These are phyloP conservation scores for Drosophila algonquin DNA, from an alignment of 2,888 invertebrate species.

Conservation along the genomic window DNA sequence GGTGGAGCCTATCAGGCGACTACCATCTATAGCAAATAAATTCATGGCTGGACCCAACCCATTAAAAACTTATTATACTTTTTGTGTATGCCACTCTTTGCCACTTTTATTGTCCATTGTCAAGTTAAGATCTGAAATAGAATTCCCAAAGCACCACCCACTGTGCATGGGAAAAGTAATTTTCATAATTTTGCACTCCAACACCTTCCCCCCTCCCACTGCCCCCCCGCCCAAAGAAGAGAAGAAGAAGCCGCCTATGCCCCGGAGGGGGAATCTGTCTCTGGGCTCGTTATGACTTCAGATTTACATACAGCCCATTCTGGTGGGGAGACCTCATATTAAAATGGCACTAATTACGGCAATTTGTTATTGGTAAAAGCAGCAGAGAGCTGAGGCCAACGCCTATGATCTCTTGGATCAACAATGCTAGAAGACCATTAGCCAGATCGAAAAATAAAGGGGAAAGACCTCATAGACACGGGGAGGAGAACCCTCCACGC, in stretches of 20 bases:
- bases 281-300: conserved; percentile 35
- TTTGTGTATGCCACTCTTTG: no score
- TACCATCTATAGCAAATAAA: conserved; percentile 50
- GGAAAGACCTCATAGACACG: not conserved
- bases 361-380: conserved; percentile 59
- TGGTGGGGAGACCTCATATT: conserved; percentile 43
- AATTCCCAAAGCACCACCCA: conserved; percentile 73
- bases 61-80: conserved; percentile 53
- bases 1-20: conserved; percentile 21
- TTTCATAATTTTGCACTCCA: conserved; percentile 57
- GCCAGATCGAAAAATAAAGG: conserved; percentile 47
- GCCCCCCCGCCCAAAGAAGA: conserved; percentile 13
- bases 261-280: conserved; percentile 10
- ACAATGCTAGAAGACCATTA: conserved; percentile 60
- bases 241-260: conserved; percentile 1
- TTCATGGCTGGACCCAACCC: conserved; percentile 57
- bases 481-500: conserved; percentile 37
- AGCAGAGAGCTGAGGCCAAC: conserved; percentile 43
- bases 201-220: conserved; percentile 46
- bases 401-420: conserved; percentile 30
- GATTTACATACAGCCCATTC: conserved; percentile 34
- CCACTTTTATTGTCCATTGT: conserved; percentile 66
- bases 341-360: conserved; percentile 65
- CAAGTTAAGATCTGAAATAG: conserved; percentile 27
- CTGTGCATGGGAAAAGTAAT: conserved; percentile 65